Conservation (phyloP, 2,797 vertebrate species). For the Acomys russatus region DNA sequence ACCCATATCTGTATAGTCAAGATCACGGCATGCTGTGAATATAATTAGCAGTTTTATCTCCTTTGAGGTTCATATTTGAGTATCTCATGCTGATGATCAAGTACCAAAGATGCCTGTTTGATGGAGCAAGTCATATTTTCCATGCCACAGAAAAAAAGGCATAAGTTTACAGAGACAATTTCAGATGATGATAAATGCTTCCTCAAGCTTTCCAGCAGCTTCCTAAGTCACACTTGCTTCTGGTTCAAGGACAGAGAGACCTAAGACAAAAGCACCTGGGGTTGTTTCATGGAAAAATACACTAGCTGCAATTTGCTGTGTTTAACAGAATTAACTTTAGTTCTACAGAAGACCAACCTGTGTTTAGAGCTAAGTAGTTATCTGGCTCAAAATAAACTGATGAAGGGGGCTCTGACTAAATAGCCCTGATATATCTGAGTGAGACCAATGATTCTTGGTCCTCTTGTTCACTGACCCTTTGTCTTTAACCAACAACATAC, state of each 20-base stretch:
- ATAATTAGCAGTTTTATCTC: background rate
- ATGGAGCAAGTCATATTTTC: conserved; percentile 69
- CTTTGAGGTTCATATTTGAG: background rate
- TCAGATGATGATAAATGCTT: conserved; percentile 73
- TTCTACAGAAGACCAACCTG: background rate
- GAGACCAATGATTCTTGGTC: background rate
- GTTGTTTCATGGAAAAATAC: conserved; percentile 40
- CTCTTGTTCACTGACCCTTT: background rate
- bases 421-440: background rate
- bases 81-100: background rate
- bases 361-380: background rate
- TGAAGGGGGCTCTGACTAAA: conserved; percentile 58
- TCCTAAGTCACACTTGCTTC: background rate
- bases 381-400: conserved; percentile 21
- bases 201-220: conserved; percentile 47
- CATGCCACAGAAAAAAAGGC: conserved; percentile 52
- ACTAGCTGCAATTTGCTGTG: background rate
- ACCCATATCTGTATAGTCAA: background rate
- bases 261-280: conserved; percentile 10
- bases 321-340: conserved; percentile 25
- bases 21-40: background rate
- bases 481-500: background rate
- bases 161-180: conserved; percentile 64
- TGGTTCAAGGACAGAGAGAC: background rate
- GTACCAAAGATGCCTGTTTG: conserved; percentile 21